phyloP scores from a whole-genome alignment of 2,113 vertebrate genomes.

The Promerops cafer region DNA sequence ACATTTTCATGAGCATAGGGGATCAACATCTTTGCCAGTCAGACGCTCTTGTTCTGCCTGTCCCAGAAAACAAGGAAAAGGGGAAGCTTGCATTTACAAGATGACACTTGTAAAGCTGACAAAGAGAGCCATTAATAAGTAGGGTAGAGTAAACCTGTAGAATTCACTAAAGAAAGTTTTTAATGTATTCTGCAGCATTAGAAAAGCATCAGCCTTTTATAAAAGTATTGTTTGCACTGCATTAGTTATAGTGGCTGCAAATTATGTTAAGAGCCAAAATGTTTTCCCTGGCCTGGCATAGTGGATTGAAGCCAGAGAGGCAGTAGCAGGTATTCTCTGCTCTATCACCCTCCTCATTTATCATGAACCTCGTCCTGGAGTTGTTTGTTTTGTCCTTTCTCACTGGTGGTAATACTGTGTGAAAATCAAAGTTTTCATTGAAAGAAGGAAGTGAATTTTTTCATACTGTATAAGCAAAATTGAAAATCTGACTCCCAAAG shows the following conservation, averaged over 20 bases:
- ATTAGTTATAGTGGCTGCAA: neutral
- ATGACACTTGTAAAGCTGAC: neutral
- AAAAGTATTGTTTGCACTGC: neutral
- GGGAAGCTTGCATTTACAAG: neutral
- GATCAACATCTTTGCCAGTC: conserved; percentile 43
- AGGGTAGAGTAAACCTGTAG: neutral
- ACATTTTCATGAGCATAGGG: conserved; percentile 20
- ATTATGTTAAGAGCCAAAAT: neutral
- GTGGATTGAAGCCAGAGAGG: neutral
- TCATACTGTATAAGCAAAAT: neutral
- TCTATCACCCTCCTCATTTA: neutral
- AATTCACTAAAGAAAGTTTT: neutral
- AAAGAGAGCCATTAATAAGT: neutral
- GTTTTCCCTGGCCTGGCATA: neutral
- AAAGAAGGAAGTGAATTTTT: neutral
- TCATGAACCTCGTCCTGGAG: neutral
- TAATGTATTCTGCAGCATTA: neutral
- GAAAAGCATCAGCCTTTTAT: neutral
- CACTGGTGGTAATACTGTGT: neutral
- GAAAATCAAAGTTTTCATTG: neutral
- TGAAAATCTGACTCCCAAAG: neutral
- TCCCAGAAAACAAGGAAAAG: conserved; percentile 3
- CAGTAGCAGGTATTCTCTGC: neutral
- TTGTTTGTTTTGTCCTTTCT: neutral
- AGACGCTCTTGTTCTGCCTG: neutral